These are phyloP conservation scores for Delichon dasypus DNA, from an alignment of 2,797 vertebrate genomes.

Conservation along the genomic window DNA sequence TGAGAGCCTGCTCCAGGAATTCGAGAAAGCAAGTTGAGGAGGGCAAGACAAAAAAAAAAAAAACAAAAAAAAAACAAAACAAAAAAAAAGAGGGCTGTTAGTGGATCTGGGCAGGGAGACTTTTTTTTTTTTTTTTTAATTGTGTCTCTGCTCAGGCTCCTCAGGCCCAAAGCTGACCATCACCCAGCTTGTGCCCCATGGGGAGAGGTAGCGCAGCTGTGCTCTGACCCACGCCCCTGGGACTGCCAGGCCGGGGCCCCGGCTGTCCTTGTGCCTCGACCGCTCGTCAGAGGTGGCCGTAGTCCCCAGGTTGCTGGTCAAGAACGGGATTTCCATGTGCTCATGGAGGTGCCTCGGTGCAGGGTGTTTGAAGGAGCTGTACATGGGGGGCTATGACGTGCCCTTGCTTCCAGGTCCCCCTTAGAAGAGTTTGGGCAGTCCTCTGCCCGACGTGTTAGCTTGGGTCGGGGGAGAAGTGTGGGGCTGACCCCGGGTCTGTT, in stretches of 20 bases:
- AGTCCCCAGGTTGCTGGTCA: no score
- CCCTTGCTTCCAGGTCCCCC: neutral
- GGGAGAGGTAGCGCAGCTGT: neutral
- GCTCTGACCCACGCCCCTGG: neutral
- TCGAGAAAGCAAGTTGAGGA: fast-evolving
- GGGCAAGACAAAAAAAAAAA: neutral
- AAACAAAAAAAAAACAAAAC: neutral
- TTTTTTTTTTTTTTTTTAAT: neutral
- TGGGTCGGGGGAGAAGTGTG: neutral
- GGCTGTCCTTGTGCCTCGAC: neutral
- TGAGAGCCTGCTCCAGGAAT: neutral
- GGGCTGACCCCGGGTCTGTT: neutral
- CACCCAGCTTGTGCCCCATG: fast-evolving
- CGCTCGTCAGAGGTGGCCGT: neutral
- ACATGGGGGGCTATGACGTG: fast-evolving
- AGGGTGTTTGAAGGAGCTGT: neutral
- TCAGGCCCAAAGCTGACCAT: neutral
- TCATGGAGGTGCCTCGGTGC: neutral
- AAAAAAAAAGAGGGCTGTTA: neutral
- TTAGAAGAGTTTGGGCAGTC: no score
- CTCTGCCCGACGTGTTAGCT: fast-evolving
- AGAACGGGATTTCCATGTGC: fast-evolving
- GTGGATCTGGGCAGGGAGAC: neutral
- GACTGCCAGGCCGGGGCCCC: fast-evolving
- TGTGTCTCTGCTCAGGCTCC: neutral